Evolutionary conservation across 1,140 invertebrate species (phyloP), one percentile per base, ranked within the genome.

Genomic region (Psilanteris sp.): DNA sequence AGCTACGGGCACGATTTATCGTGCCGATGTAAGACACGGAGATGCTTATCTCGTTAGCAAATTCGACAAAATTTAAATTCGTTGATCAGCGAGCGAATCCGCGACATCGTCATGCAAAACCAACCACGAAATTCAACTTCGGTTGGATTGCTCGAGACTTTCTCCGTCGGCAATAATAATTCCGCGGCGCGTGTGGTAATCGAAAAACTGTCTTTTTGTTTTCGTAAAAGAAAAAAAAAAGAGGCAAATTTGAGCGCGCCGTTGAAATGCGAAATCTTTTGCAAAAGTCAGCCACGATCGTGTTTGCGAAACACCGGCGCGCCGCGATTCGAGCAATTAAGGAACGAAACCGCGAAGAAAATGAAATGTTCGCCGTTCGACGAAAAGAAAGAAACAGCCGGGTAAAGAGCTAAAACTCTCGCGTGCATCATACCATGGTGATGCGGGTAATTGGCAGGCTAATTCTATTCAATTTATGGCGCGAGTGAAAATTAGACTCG

Each of bases 1-100:
- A 59, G 54, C 55, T 29, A 27, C 22, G 8, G 8, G 18, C 37
- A 52, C 76, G 64, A 78, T 78, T 79, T 79, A 79, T 77, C 78
- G 72, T 72, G 59, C 57, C 27, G 52, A 14, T 10, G 15, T 9
- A 34, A 54, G 13, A 39, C 64, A 5, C 8, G n/a, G 3, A 4
- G 77, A 78, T 77, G 34, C 29, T 54, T 77, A 79, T 79, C 55
- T 1, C 1, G 26, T 11, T 13, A 34, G 31, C 50, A 52, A 46
- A 20, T 43, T 26, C 37, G 24, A 22, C 27, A 10, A 15, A 27
- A 8, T 26, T 24, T 13, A 27, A 44, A 61, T 46, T 39, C 54
- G 27, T 54, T 13, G 11, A 54, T 54, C 34, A 18, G 26, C 4
- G n/a, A 8, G 10, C 36, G 16, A 48, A 32, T 15, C 8, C 26